phyloP scores from a whole-genome alignment of 2,113 vertebrate species.

The Xenopus laevis region DNA sequence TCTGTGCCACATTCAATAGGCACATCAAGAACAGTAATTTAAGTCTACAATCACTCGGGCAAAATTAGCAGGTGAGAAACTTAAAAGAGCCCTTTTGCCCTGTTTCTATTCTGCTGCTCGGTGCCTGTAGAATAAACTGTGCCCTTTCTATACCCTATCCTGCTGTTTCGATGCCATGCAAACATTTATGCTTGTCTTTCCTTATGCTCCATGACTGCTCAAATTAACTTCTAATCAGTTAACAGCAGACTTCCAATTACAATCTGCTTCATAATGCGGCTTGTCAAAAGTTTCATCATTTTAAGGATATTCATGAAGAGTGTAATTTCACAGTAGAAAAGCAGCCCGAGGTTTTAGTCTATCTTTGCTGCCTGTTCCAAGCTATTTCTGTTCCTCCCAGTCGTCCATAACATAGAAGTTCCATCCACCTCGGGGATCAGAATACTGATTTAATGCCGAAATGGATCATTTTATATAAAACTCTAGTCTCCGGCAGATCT shows the following conservation, averaged over 20 bases:
- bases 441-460: slow-evolving; percentile 6
- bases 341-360: slow-evolving; percentile 6
- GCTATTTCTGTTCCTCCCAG: background rate
- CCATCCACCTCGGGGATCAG: slow-evolving; percentile 7
- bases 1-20: no score
- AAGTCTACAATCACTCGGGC: no score
- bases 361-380: slow-evolving; percentile 9
- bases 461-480: background rate
- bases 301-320: slow-evolving; percentile 15
- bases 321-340: slow-evolving; percentile 12
- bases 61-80: no score
- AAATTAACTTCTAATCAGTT: slow-evolving; percentile 33
- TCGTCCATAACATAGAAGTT: slow-evolving; percentile 6
- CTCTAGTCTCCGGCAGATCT: background rate
- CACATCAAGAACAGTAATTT: no score
- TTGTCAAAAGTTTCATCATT: slow-evolving; percentile 13
- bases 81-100: no score
- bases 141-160: background rate
- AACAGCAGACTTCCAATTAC: slow-evolving; percentile 23
- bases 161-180: background rate
- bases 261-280: slow-evolving; percentile 4
- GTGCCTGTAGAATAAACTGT: background rate
- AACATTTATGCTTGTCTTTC: background rate
- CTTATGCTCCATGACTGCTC: slow-evolving; percentile 6
- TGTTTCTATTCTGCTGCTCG: no score